Evolutionary conservation across 2,113 vertebrate species (phyloP).

Genomic region (Petroica traversi): DNA sequence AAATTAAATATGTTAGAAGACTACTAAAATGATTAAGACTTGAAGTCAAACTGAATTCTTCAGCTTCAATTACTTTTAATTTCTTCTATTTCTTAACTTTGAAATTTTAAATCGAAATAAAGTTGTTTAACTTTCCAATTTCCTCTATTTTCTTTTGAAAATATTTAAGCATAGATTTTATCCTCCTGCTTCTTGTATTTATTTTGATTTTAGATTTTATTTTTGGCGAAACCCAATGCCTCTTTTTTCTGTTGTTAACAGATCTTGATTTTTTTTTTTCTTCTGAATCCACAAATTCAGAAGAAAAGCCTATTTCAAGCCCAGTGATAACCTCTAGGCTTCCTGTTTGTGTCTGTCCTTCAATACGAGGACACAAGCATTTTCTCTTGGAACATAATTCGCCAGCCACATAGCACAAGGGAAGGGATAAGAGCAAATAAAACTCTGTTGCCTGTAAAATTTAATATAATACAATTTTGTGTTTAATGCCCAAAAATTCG

Average conservation of each 20-base stretch:
- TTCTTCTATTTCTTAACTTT: neutral
- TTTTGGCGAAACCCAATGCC: neutral
- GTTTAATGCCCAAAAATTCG: neutral
- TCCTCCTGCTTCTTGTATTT: neutral
- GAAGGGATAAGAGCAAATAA: neutral
- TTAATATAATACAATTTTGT: neutral
- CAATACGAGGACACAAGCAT: neutral
- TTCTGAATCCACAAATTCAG: neutral
- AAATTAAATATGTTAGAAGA: neutral
- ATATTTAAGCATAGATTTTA: neutral
- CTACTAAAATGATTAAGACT: neutral
- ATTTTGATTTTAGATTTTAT: neutral
- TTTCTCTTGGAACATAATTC: neutral
- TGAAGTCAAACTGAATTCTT: neutral
- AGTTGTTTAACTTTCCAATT: neutral
- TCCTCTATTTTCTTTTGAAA: neutral
- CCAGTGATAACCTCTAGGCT: neutral
- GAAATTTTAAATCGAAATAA: neutral
- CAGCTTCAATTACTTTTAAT: neutral
- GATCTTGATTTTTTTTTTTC: neutral
- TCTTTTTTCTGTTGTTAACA: neutral
- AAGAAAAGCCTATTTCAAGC: neutral
- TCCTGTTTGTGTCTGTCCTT: neutral
- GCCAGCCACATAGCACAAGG: neutral
- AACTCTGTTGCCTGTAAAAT: neutral